These are phyloP conservation scores for Leptinotarsa lineolata DNA, from an alignment of 1,140 invertebrate species.

Conservation along the genomic window DNA sequence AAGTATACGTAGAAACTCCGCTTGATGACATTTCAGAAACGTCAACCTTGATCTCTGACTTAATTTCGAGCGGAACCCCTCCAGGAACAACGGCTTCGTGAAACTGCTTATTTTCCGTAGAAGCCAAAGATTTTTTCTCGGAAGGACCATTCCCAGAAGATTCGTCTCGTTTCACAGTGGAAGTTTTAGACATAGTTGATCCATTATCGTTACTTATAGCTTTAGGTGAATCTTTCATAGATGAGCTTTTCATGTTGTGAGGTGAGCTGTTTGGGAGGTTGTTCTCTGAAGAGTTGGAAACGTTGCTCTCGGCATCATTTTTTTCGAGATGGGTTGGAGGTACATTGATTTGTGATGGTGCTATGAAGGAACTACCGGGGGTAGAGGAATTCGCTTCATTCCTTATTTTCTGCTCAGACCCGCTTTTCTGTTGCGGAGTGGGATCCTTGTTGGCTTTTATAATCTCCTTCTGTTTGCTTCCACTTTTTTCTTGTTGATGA, in stretches of 20 bases:
- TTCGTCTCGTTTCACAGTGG: neutral
- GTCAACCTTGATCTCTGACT: neutral
- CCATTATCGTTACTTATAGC: neutral
- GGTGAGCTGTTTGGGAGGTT: neutral
- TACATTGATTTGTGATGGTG: neutral
- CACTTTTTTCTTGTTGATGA: conserved; percentile 8
- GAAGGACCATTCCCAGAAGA: neutral
- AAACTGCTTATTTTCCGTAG: neutral
- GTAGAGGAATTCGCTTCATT: neutral
- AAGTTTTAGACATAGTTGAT: neutral
- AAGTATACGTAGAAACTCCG: neutral
- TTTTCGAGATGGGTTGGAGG: neutral
- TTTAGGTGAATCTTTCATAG: neutral
- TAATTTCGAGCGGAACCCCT: neutral
- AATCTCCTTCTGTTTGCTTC: conserved; percentile 2
- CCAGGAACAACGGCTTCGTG: neutral
- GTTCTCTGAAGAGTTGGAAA: neutral
- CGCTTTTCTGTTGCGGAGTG: neutral
- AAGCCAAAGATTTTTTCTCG: neutral
- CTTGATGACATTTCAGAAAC: neutral
- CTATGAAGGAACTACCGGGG: neutral
- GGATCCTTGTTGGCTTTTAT: conserved; percentile 14
- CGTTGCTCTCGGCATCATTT: neutral
- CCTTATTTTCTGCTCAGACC: neutral
- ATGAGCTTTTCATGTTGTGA: neutral